Conservation (phyloP, 2,888 invertebrate species). For the Lysandra bellargus region DNA sequence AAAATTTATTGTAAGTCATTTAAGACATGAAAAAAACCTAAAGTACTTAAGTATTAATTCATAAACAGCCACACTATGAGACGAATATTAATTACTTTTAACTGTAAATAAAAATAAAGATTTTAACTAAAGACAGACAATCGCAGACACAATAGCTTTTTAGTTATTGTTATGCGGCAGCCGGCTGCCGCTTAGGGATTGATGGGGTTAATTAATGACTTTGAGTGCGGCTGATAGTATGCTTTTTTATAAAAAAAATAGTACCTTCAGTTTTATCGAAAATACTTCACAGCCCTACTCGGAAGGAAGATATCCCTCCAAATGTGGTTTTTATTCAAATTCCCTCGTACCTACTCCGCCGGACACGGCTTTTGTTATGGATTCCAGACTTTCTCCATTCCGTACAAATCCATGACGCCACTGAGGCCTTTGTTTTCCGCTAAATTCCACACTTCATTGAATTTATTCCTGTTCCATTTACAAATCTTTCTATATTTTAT, state of each 20-base stretch:
- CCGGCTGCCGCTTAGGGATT: no score
- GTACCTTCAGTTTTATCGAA: background rate
- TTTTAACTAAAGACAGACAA: no score
- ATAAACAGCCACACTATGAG: no score
- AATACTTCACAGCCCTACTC: background rate
- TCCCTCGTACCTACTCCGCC: slow-evolving; percentile 47
- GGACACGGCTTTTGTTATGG: slow-evolving; percentile 41
- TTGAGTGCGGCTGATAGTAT: no score
- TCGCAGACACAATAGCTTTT: no score
- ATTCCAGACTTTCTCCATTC: slow-evolving; percentile 35
- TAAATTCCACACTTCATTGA: slow-evolving; percentile 12
- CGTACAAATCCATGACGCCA: slow-evolving; percentile 8
- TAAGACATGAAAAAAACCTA: no score
- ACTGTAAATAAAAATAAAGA: no score
- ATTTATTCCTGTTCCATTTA: background rate
- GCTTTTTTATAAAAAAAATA: background rate
- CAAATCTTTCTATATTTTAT: background rate
- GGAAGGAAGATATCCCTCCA: slow-evolving; percentile 36
- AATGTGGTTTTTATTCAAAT: slow-evolving; percentile 53
- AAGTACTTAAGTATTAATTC: no score
- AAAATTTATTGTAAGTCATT: no score
- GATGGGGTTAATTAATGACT: no score
- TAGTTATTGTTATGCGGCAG: no score
- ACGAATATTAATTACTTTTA: no score
- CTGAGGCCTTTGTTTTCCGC: slow-evolving; percentile 2